Percentiles rank a stretch among this genome's conserved stretches.
phyloP scores from a whole-genome alignment of 2,888 invertebrate species.

The Ceramica pisi region DNA sequence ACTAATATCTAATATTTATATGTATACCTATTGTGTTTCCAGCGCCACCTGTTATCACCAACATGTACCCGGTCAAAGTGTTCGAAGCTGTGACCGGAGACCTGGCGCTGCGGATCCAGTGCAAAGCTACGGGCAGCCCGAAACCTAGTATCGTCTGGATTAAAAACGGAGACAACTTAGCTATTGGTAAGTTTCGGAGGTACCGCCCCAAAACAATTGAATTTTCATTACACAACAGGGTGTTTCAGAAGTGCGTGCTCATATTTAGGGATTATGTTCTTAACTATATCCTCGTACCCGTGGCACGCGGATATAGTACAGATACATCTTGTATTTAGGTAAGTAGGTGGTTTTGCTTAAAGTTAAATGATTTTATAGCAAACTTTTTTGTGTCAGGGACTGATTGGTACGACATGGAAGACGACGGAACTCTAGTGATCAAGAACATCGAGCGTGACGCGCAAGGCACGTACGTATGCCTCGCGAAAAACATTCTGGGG shows the following conservation, averaged over 20 bases:
- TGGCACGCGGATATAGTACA: too few relatives aligned
- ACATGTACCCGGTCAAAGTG: slow-evolving; percentile 42
- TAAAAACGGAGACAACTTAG: slow-evolving; percentile 65
- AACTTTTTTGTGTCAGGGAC: slow-evolving; percentile 66
- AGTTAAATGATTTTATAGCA: not conserved
- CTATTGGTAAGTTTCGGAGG: slow-evolving; percentile 67
- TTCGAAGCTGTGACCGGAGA: slow-evolving; percentile 69
- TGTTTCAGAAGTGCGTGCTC: too few relatives aligned
- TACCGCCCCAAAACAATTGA: too few relatives aligned
- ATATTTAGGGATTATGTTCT: too few relatives aligned
- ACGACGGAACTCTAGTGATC: slow-evolving; percentile 75
- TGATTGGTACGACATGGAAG: slow-evolving; percentile 71
- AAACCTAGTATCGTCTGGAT: slow-evolving; percentile 74
- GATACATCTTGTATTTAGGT: not conserved
- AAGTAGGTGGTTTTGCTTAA: too few relatives aligned
- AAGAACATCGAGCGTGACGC: slow-evolving; percentile 68
- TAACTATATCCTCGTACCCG: too few relatives aligned
- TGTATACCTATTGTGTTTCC: slow-evolving; percentile 50
- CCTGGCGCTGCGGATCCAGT: slow-evolving; percentile 69
- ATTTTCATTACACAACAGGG: too few relatives aligned
- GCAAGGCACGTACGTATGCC: slow-evolving; percentile 71
- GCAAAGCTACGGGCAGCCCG: slow-evolving; percentile 74
- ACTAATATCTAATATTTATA: too few relatives aligned
- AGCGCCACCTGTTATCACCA: slow-evolving; percentile 73
- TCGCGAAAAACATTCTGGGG: slow-evolving; percentile 72